Base-by-base conservation (phyloP, 2,888 invertebrate genomes). In the Cotesia congregata region DNA sequence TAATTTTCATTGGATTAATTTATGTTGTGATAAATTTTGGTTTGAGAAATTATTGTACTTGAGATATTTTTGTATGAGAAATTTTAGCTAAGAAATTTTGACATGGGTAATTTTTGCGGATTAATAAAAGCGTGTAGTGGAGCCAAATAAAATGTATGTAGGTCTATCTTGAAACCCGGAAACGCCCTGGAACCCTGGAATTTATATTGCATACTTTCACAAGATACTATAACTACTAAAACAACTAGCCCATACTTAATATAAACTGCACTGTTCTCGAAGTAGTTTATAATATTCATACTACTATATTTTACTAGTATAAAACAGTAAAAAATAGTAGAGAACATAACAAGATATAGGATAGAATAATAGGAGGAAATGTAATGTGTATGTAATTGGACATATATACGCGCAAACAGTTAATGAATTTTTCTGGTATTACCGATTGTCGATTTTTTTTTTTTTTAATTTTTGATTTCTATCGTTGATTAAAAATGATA, bases 161-260 rank as follows among this genome's bases (percentile, higher is more conserved):
- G 6, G 62, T 62, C 15, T 62, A 62, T 62, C 15, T 62, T 62
- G 5, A 7, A 78, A 80, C 80, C 80, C 81, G 81, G 81, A 81
- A 81, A 79, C 75, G 78, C 76, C 76, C 76, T 77, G 76, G 73
- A 77, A 77, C 76, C 76, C 76, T 77, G 76, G 76, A 77, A 77
- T 77, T 77, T 77, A 77, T 77, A 77, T 77, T 77, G 76, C 76
- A 73, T 77, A 68, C 76, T 72, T 72, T 76, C 67, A 72, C 76
- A 61, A 67, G 76, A 72, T 61, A 72, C 15, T 9, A 50, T 2
- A 50, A 50, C 50, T 30, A 30, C 30, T 30, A 30, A 30, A 30
- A 30, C 30, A 30, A 30, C 30, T 3, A 50, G 12, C 12, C 50
- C 50, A 50, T 50, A 50, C 50, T 12, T 50, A 50, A 12, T 50